Percentiles rank a stretch among this genome's conserved stretches.
These are phyloP conservation scores for Sphaerodactylus townsendi DNA, from an alignment of 2,113 vertebrate species.

Conservation along the genomic window DNA sequence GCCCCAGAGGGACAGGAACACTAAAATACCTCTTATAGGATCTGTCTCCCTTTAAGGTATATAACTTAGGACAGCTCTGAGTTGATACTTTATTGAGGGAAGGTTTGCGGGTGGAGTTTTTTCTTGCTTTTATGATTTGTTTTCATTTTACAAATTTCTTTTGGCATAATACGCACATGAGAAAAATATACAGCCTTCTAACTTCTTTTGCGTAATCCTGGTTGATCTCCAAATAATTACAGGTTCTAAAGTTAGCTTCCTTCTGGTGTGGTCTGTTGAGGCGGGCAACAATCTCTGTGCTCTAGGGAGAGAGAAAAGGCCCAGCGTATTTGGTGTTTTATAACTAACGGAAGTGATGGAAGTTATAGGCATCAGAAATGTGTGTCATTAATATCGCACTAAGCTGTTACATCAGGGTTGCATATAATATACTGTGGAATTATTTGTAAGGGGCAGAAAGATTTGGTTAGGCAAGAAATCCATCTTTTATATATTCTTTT, in stretches of 20 bases:
- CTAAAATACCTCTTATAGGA: background rate
- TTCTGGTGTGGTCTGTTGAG: conserved; percentile 3
- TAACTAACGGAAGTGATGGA: conserved; percentile 1
- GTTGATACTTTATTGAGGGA: background rate
- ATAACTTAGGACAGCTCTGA: conserved; percentile 11
- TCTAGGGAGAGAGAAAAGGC: background rate
- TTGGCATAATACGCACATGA: background rate
- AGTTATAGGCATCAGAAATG: background rate
- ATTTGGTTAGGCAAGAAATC: conserved; percentile 15
- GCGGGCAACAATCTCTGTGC: background rate
- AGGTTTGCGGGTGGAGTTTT: background rate
- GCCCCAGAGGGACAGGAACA: background rate
- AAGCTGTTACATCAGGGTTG: background rate
- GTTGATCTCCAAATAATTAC: background rate
- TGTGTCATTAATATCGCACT: background rate
- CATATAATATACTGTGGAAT: background rate
- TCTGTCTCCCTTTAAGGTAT: background rate
- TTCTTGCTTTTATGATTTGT: background rate
- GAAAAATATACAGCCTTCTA: background rate
- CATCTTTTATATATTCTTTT: accelerated
- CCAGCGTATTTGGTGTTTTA: background rate
- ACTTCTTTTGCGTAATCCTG: conserved; percentile 14
- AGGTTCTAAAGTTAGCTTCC: background rate
- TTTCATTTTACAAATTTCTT: background rate
- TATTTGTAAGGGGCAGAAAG: conserved; percentile 20